Evolutionary conservation across 1,140 invertebrate species (phyloP).

Genomic region (Plodia interpunctella): DNA sequence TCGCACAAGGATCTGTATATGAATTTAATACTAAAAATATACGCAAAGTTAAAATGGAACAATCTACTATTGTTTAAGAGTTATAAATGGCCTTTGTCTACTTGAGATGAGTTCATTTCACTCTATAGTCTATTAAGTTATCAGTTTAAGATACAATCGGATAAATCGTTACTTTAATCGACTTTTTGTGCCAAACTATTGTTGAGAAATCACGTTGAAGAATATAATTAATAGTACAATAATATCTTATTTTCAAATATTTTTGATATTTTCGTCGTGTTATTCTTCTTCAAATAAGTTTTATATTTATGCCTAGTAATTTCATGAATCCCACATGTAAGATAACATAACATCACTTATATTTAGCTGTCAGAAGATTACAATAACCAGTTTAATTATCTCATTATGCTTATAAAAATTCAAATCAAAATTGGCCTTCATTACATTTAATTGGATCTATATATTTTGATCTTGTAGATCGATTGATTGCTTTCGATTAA

Average conservation of each 20-base stretch:
- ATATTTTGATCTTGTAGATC: not conserved
- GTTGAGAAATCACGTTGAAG: slow-evolving; percentile 23
- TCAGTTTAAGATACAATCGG: slow-evolving; percentile 5
- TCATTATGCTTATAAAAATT: slow-evolving; percentile 1
- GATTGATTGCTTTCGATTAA: not conserved
- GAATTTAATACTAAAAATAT: not conserved
- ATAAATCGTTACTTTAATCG: slow-evolving; percentile 19
- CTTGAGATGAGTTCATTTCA: slow-evolving; percentile 8
- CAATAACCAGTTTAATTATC: not conserved
- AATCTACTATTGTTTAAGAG: not conserved
- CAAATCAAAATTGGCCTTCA: slow-evolving; percentile 1
- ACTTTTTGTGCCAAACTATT: slow-evolving; percentile 36
- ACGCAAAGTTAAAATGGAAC: not conserved
- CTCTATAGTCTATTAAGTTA: not conserved
- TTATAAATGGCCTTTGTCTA: not conserved
- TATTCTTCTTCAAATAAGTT: too few species aligned
- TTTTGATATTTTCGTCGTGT: not conserved
- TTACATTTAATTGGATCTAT: slow-evolving; percentile 7
- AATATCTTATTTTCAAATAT: not conserved
- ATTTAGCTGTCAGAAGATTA: not conserved
- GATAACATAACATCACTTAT: not conserved
- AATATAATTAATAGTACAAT: not conserved
- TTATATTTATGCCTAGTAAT: too few species aligned
- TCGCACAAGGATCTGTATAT: too few species aligned
- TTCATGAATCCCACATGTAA: not conserved